Evolutionary conservation across 2,888 invertebrate species (phyloP).

Genomic region (Penaeus monodon): DNA sequence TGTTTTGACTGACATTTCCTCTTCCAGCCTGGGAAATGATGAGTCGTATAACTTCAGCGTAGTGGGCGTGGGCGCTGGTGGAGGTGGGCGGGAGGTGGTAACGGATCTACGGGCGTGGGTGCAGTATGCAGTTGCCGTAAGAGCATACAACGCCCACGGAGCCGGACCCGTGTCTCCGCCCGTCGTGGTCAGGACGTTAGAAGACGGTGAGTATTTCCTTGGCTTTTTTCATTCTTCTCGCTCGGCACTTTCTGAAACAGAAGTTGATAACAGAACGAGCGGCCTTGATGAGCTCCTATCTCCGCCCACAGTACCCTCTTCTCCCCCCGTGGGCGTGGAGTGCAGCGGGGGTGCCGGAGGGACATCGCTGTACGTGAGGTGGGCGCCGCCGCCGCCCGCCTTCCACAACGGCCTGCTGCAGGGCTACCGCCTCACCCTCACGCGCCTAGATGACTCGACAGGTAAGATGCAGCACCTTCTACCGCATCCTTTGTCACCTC

Average conservation of each 20-base stretch:
- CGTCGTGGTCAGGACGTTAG: slow-evolving; percentile 38
- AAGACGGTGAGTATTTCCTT: slow-evolving; percentile 37
- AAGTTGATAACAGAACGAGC: no score
- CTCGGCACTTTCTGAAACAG: no score
- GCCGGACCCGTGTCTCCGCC: slow-evolving; percentile 42
- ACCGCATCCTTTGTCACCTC: no score
- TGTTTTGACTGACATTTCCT: neutral
- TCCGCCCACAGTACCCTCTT: slow-evolving; percentile 78
- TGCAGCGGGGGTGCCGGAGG: slow-evolving; percentile 77
- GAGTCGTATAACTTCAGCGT: slow-evolving; percentile 70
- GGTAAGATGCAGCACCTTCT: slow-evolving; percentile 68
- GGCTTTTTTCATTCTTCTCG: no score
- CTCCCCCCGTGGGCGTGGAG: slow-evolving; percentile 81
- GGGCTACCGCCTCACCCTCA: slow-evolving; percentile 69
- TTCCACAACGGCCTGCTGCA: slow-evolving; percentile 47
- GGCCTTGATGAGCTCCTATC: no score
- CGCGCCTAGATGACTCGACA: slow-evolving; percentile 73
- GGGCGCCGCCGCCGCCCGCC: slow-evolving; percentile 75
- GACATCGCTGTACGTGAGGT: slow-evolving; percentile 82
- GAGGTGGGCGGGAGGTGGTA: slow-evolving; percentile 68
- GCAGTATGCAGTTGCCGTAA: slow-evolving; percentile 46
- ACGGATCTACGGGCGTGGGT: slow-evolving; percentile 41
- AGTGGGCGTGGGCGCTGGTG: slow-evolving; percentile 89
- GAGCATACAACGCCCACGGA: slow-evolving; percentile 47
- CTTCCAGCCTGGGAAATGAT: slow-evolving; percentile 32